A percentile compares a stretch with the other conserved stretches of the same genome.
Conservation (phyloP, 2,888 invertebrate genomes). For the Eucera pruinosa region DNA sequence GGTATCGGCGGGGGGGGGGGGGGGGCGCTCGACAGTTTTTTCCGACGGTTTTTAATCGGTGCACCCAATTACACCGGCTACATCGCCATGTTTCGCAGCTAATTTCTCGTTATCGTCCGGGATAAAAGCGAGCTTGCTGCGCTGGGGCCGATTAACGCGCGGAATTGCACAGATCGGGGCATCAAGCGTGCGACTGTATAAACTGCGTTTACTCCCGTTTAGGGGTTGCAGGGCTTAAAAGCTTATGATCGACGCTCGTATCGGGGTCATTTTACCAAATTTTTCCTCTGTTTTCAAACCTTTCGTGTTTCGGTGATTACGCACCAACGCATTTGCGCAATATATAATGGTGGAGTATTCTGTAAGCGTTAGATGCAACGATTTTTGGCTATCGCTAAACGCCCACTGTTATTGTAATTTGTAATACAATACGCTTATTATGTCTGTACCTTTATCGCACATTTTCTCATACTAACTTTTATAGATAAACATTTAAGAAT, state of each 20-base stretch:
- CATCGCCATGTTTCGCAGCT: slow-evolving; percentile 46
- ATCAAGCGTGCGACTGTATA: slow-evolving; percentile 49
- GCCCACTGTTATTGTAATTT: no score
- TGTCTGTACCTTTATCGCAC: no score
- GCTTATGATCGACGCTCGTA: slow-evolving; percentile 56
- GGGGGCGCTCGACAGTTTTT: slow-evolving; percentile 42
- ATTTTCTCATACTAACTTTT: no score
- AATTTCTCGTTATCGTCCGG: slow-evolving; percentile 66
- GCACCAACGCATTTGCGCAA: not conserved
- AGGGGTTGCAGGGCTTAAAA: slow-evolving; percentile 41
- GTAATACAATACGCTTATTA: no score
- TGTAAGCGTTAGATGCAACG: no score
- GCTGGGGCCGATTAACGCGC: slow-evolving; percentile 49
- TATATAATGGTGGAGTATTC: no score
- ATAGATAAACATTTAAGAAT: no score
- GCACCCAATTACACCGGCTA: slow-evolving; percentile 54
- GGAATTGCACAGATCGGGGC: slow-evolving; percentile 59
- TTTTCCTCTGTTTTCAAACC: slow-evolving; percentile 9
- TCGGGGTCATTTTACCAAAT: slow-evolving; percentile 1
- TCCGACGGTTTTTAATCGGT: slow-evolving; percentile 61
- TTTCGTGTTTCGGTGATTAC: not conserved
- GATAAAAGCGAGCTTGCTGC: slow-evolving; percentile 44
- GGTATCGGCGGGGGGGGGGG: no score
- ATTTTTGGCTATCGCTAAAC: no score
- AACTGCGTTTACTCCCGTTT: slow-evolving; percentile 52